A percentile compares a stretch with the other conserved stretches of the same genome.
These are phyloP conservation scores for Garrulus glandarius DNA, from an alignment of 2,797 vertebrate genomes.

Conservation along the genomic window DNA sequence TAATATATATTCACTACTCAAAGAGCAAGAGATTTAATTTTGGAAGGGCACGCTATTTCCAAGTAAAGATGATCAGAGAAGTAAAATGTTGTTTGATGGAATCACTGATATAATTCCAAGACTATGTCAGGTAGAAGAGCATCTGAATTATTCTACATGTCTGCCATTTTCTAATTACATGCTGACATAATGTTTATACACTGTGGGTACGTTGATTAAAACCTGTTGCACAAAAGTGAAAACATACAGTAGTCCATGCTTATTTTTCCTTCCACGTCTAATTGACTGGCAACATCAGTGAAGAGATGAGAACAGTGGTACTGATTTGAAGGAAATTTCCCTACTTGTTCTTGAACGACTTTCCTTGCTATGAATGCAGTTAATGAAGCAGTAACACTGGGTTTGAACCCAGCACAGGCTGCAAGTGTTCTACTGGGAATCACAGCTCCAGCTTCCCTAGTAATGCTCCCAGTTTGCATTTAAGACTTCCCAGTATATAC, in stretches of 20 bases:
- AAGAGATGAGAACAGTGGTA: neutral
- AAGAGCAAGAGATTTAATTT: neutral
- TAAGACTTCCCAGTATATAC: neutral
- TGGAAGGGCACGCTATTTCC: neutral
- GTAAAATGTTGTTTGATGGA: neutral
- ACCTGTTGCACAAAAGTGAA: neutral
- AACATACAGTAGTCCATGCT: neutral
- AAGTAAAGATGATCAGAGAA: neutral
- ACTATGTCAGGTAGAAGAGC: neutral
- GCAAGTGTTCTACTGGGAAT: neutral
- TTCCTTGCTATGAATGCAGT: neutral
- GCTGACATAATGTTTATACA: neutral
- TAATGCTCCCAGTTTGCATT: neutral
- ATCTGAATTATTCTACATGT: neutral
- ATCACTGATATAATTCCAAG: neutral
- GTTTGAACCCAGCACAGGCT: neutral
- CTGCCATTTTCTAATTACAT: neutral
- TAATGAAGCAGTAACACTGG: neutral
- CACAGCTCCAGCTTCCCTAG: neutral
- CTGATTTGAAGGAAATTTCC: neutral
- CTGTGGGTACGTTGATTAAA: neutral
- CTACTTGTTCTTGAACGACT: neutral
- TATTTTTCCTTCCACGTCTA: neutral
- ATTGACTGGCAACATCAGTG: neutral
- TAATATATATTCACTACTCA: fast-evolving